Conservation (phyloP, 2,797 vertebrate genomes). For the Uromys caudimaculatus region DNA sequence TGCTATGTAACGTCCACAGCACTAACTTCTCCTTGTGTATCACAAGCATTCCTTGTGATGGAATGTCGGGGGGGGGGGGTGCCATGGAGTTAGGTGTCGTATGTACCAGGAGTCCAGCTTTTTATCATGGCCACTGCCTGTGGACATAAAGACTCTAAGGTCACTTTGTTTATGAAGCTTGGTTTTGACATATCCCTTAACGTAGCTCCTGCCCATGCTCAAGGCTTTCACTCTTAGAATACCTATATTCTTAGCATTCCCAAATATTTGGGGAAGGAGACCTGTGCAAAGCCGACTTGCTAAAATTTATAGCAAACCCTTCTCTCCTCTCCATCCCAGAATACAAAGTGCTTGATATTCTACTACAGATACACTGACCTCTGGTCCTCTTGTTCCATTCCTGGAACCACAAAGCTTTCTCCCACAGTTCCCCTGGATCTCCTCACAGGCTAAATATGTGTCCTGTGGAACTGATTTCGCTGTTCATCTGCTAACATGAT, state of each 20-base stretch:
- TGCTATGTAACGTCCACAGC: not conserved
- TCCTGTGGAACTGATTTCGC: slow-evolving; percentile 12
- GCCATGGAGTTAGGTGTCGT: not conserved
- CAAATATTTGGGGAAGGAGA: slow-evolving; percentile 22
- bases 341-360: slow-evolving; percentile 32
- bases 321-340: slow-evolving; percentile 8
- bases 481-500: not conserved
- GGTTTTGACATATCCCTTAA: not conserved
- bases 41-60: not conserved
- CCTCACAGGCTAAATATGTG: not conserved
- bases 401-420: slow-evolving; percentile 25
- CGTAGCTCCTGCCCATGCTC: not conserved
- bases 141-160: not conserved
- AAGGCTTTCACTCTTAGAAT: slow-evolving; percentile 11
- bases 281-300: not conserved
- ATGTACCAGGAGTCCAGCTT: not conserved
- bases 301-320: slow-evolving; percentile 7
- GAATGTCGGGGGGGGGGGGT: not conserved
- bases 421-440: not conserved
- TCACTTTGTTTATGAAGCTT: not conserved
- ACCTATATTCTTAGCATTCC: slow-evolving; percentile 13
- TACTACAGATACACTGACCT: slow-evolving; percentile 44
- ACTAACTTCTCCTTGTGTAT: not conserved
- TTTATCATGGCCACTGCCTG: not conserved
- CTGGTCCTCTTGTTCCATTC: not conserved